These are phyloP conservation scores for Lutraria rhynchaena DNA, from an alignment of 1,140 invertebrate species.

Conservation along the genomic window DNA sequence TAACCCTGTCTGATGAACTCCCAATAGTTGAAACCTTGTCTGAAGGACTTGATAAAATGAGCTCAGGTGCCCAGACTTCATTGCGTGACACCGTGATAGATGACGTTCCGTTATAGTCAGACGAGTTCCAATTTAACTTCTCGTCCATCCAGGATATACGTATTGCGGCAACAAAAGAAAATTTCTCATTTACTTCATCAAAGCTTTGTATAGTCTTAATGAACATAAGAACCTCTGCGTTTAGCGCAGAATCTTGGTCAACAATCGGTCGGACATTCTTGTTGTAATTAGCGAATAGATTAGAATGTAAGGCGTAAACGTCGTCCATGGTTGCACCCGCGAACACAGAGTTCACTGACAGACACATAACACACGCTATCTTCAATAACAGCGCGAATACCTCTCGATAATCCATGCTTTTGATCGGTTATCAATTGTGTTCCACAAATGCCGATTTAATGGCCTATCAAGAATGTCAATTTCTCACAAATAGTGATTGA, in stretches of 20 bases:
- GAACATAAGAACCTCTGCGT: background rate
- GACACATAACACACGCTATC: no score
- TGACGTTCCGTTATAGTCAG: background rate
- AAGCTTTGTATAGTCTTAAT: slow-evolving; percentile 13
- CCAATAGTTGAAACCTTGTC: background rate
- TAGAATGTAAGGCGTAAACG: background rate
- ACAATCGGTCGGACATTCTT: slow-evolving; percentile 3
- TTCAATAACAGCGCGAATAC: no score
- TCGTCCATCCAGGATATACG: slow-evolving; percentile 24
- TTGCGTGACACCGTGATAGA: background rate
- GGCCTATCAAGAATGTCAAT: no score
- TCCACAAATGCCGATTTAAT: no score
- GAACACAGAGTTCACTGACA: no score
- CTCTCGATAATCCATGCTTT: no score
- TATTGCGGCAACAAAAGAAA: slow-evolving; percentile 32
- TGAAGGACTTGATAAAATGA: slow-evolving; percentile 32
- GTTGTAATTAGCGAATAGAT: background rate
- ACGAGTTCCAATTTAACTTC: background rate
- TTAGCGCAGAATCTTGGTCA: background rate
- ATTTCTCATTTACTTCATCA: slow-evolving; percentile 40
- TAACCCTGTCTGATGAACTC: slow-evolving; percentile 3
- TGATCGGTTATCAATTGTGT: no score
- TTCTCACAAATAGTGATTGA: no score
- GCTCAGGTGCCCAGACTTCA: slow-evolving; percentile 45
- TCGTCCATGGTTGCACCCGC: slow-evolving; percentile 6